Percentiles rank a stretch among this genome's conserved stretches.
phyloP scores from a whole-genome alignment of 2,113 vertebrate genomes.

The Atrichornis clamosus region DNA sequence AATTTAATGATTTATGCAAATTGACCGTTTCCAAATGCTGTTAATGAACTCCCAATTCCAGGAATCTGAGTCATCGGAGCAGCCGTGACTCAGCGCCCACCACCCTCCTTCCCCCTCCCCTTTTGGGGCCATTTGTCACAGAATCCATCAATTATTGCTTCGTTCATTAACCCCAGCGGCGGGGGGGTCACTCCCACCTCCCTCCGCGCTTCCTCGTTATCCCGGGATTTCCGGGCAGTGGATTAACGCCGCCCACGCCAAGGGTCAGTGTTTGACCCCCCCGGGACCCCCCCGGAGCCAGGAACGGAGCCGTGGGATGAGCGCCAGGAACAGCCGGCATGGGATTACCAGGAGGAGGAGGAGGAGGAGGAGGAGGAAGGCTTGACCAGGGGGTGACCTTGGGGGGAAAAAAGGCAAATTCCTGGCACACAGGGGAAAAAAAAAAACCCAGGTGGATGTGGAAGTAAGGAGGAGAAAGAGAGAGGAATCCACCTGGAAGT shows the following conservation, averaged over 20 bases:
- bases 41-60: background rate
- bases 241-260: background rate
- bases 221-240: background rate
- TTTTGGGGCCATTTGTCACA: background rate
- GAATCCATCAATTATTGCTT: background rate
- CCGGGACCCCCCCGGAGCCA: background rate
- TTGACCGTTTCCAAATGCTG: rapidly evolving
- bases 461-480: background rate
- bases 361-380: background rate
- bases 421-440: background rate
- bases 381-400: background rate
- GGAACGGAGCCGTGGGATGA: background rate
- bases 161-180: background rate
- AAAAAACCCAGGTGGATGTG: background rate
- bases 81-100: background rate
- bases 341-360: background rate
- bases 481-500: background rate
- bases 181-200: background rate
- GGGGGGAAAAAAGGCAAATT: background rate
- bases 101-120: background rate
- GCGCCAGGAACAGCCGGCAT: background rate
- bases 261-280: background rate
- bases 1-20: background rate
- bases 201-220: background rate
- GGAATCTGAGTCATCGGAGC: background rate